Conservation (phyloP, 2,888 invertebrate species). For the Xylota segnis region DNA sequence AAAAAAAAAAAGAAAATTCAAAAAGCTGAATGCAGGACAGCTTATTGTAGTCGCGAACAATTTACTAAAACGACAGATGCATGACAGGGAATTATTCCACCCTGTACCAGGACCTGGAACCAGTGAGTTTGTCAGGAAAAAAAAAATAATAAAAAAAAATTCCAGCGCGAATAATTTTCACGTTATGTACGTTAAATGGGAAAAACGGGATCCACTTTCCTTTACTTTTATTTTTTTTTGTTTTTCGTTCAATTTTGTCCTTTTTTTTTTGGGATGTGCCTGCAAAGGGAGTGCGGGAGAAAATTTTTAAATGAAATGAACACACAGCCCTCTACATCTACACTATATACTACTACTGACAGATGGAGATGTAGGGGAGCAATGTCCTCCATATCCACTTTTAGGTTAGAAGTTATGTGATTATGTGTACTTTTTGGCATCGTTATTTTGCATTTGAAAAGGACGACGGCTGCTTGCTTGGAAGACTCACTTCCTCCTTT, state of each 20-base stretch:
- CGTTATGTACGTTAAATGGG: conserved; percentile 66
- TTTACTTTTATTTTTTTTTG: conserved; percentile 27
- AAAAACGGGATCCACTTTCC: conserved; percentile 30
- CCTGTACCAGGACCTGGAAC: conserved; percentile 23
- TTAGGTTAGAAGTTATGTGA: conserved; percentile 71
- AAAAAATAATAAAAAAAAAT: conserved; percentile 9
- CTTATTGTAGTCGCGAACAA: conserved; percentile 74
- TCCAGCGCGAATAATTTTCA: conserved; percentile 67
- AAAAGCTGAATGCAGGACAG: conserved; percentile 61
- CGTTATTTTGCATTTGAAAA: conserved; percentile 71
- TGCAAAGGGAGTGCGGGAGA: not conserved
- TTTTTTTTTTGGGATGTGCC: not conserved
- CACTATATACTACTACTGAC: conserved; percentile 15
- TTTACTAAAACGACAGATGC: conserved; percentile 74
- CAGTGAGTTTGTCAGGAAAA: conserved; percentile 26
- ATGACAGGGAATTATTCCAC: conserved; percentile 72
- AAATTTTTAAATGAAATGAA: conserved; percentile 43
- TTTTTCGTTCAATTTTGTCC: conserved; percentile 5
- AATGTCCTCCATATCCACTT: conserved; percentile 59
- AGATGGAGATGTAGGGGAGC: conserved; percentile 61
- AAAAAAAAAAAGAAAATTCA: conserved; percentile 22
- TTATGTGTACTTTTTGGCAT: conserved; percentile 71
- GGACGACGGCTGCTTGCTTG: conserved; percentile 7
- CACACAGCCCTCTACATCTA: conserved; percentile 7
- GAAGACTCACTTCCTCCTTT: conserved; percentile 9